These are phyloP conservation scores for Brachyptera putata DNA, from an alignment of 2,888 invertebrate genomes.

Conservation along the genomic window DNA sequence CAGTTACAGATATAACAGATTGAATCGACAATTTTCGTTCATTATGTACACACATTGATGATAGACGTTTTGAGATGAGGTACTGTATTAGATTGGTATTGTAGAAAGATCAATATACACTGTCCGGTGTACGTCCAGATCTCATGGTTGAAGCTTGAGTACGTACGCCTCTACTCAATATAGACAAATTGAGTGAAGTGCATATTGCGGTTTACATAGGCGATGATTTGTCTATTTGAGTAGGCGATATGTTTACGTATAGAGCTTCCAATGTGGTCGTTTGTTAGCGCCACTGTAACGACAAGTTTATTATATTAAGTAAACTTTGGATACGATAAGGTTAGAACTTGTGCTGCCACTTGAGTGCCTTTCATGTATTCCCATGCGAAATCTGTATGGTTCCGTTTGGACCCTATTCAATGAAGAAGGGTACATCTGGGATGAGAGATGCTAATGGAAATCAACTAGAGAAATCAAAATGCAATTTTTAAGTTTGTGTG, in stretches of 20 bases:
- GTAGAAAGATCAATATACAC: too few species aligned
- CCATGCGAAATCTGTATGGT: background rate
- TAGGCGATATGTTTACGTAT: background rate
- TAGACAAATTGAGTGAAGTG: background rate
- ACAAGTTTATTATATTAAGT: slow-evolving; percentile 2
- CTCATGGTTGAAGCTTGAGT: too few species aligned
- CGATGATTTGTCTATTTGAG: background rate
- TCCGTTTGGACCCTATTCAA: background rate
- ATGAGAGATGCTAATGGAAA: background rate
- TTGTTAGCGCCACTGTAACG: background rate
- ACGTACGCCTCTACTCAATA: too few species aligned
- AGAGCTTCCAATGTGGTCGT: background rate
- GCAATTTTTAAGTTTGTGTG: background rate
- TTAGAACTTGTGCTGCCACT: slow-evolving; percentile 8
- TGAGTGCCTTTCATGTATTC: background rate
- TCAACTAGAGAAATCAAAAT: background rate
- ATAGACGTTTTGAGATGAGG: too few species aligned
- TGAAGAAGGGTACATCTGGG: background rate
- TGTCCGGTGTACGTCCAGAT: too few species aligned
- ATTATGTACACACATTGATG: too few species aligned
- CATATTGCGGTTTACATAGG: background rate
- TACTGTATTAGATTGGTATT: too few species aligned
- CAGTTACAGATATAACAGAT: too few species aligned
- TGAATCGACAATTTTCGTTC: too few species aligned
- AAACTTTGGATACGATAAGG: slow-evolving; percentile 13